These are phyloP conservation scores for Sylvia borin DNA, from an alignment of 2,797 vertebrate genomes.

Conservation along the genomic window DNA sequence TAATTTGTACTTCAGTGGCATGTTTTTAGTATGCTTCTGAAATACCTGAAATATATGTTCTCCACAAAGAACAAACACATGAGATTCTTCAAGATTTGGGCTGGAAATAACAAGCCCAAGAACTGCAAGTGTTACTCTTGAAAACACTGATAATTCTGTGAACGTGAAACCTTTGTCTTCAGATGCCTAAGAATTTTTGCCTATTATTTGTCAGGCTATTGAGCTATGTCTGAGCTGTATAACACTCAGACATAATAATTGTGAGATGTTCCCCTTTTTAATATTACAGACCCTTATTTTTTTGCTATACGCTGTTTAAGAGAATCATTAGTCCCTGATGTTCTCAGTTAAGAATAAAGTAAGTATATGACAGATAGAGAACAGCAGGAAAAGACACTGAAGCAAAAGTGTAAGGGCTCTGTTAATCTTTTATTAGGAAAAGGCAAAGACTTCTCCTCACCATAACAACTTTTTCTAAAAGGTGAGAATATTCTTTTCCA, in stretches of 20 bases:
- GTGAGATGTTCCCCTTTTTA: background rate
- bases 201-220: background rate
- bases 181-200: background rate
- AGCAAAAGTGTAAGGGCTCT: background rate
- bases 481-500: background rate
- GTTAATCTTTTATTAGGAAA: background rate
- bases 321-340: background rate
- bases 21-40: background rate
- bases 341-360: background rate
- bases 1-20: background rate
- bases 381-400: background rate
- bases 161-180: background rate
- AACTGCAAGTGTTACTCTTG: background rate
- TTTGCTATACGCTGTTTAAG: background rate
- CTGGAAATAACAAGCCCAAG: background rate
- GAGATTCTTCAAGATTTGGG: background rate
- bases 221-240: background rate
- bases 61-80: background rate
- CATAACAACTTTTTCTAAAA: background rate
- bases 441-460: background rate
- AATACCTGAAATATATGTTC: background rate
- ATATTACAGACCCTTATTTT: background rate
- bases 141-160: background rate
- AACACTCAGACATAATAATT: background rate
- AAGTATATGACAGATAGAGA: background rate